phyloP scores from a whole-genome alignment of 2,888 invertebrate species.

The Cristatella mucedo region DNA sequence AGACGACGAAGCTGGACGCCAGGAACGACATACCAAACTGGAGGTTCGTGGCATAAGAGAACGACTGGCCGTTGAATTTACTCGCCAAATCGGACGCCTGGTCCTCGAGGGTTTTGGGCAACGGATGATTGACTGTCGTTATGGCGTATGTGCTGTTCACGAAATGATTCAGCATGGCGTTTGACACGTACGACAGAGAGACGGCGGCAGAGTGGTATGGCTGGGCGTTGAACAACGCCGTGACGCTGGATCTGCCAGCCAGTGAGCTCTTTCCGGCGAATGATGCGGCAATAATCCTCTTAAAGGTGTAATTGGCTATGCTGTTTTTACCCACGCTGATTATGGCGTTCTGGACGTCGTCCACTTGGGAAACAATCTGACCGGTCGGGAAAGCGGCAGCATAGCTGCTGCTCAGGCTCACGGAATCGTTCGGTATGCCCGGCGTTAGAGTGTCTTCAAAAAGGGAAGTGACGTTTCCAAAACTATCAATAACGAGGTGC shows the following conservation, averaged over 20 bases:
- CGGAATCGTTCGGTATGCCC: too few relatives aligned
- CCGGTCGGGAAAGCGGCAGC: too few relatives aligned
- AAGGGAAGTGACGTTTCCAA: too few relatives aligned
- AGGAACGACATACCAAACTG: constrained; percentile 32
- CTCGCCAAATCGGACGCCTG: constrained; percentile 4
- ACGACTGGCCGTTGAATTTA: background rate
- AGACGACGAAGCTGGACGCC: constrained; percentile 24
- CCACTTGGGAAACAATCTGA: too few relatives aligned
- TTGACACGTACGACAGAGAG: constrained; percentile 42
- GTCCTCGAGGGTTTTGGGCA: constrained; percentile 40
- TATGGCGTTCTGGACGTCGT: too few relatives aligned
- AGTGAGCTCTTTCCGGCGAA: too few relatives aligned
- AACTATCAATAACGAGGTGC: too few relatives aligned
- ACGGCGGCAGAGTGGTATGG: constrained; percentile 57
- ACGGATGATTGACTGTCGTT: constrained; percentile 48
- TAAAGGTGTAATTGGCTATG: too few relatives aligned
- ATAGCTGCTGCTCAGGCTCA: too few relatives aligned
- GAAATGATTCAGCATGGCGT: constrained; percentile 16
- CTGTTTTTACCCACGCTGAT: too few relatives aligned
- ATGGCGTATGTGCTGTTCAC: constrained; percentile 28
- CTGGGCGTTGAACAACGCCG: constrained; percentile 62
- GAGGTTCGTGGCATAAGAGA: constrained; percentile 13
- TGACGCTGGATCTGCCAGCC: constrained; percentile 17
- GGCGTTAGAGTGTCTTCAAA: too few relatives aligned
- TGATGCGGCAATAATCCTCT: too few relatives aligned